Evolutionary conservation across 2,888 invertebrate species (phyloP), one percentile per base, ranked within the genome.

Genomic region (Cinara cedri): DNA sequence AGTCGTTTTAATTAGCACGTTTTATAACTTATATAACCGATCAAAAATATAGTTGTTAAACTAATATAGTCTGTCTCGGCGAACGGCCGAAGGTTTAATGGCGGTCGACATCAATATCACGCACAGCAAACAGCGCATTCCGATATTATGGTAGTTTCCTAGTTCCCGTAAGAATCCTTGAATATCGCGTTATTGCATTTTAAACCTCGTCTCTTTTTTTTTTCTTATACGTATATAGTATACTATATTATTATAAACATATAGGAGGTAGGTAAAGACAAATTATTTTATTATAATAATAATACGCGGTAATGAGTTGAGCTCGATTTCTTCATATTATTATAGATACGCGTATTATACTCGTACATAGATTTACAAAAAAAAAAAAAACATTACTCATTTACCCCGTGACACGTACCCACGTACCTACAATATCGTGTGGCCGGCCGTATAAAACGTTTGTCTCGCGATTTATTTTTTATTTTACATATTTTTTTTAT

Each of bases 91-190:
- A 55, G 55, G 55, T 21, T 19, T 42, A 63, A 65, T 65, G n/a
- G 46, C 6, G 24, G 14, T 51, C 34, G 51, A 54, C 16, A 14
- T 10, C 21, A 14, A n/a, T n/a, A n/a, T n/a, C 21, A 19, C 8
- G 44, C 34, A 26, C 34, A 6, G 51, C 34, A n/a, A n/a, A n/a
- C 49, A 14, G 54, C 34, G 68, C 68, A 70, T 34, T 14, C 14
- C 34, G 19, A 70, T n/a, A n/a, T n/a, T n/a, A n/a, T n/a, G n/a
- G n/a, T n/a, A n/a, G 51, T 70, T 70, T 70, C 68, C 68, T 70
- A 70, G 68, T 68, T 68, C 34, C 34, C 16, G 16, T 54, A 13
- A 70, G 51, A 54, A 70, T 70, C 68, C 68, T 70, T 70, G 68
- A 70, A 70, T 70, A 26, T 26, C 51, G 26, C 46, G 68, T 34